Percentiles rank a stretch among this genome's conserved stretches.
These are phyloP conservation scores for Cyrtorhinus lividipennis DNA, from an alignment of 1,140 invertebrate species.

Conservation along the genomic window DNA sequence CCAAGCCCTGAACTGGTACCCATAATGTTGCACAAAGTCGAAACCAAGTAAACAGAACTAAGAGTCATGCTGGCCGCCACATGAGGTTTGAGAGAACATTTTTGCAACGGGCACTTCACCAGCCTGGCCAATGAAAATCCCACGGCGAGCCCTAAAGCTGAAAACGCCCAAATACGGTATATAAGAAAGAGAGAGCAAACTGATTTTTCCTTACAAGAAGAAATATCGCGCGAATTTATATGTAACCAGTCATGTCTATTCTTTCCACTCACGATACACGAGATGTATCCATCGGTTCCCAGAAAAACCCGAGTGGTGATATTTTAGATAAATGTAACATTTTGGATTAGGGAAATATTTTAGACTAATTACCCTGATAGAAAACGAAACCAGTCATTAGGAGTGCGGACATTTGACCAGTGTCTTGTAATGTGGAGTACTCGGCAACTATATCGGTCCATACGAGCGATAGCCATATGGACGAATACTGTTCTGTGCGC, in stretches of 20 bases:
- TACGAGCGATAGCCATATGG: not conserved
- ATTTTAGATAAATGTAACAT: too few relatives aligned
- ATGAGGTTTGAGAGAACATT: too few relatives aligned
- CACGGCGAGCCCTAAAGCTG: not conserved
- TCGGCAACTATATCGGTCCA: not conserved
- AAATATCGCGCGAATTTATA: too few relatives aligned
- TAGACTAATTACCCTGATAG: too few relatives aligned
- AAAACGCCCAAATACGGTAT: too few relatives aligned
- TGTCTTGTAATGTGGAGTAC: not conserved
- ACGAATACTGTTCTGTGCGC: not conserved
- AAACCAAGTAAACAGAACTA: not conserved
- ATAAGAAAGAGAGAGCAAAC: too few relatives aligned
- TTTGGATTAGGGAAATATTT: too few relatives aligned
- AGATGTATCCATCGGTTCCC: too few relatives aligned
- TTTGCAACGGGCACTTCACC: not conserved
- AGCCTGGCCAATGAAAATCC: not conserved
- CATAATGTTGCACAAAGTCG: not conserved
- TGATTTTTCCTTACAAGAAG: too few relatives aligned
- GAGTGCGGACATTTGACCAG: not conserved
- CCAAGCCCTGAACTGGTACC: not conserved
- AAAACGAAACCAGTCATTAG: not conserved
- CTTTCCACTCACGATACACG: too few relatives aligned
- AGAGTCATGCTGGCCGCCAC: not conserved
- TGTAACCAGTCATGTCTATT: too few relatives aligned
- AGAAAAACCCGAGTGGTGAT: too few relatives aligned